These are phyloP conservation scores for Acanthornis magna DNA, from an alignment of 2,797 vertebrate genomes.

Conservation along the genomic window DNA sequence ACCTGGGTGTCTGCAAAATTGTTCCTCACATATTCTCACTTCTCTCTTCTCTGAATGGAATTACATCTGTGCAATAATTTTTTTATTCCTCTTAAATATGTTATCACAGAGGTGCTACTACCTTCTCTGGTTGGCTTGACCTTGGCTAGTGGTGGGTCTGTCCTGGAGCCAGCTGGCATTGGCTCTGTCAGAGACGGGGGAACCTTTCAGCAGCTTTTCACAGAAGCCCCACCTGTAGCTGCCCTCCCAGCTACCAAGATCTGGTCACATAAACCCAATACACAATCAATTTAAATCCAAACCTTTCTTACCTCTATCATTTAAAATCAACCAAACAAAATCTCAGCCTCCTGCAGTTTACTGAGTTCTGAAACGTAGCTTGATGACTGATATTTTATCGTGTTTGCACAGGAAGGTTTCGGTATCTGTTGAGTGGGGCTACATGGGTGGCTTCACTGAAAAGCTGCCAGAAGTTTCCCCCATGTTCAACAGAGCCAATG, in stretches of 20 bases:
- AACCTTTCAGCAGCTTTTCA: neutral
- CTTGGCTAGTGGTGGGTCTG: rapidly evolving
- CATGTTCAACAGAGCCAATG: neutral
- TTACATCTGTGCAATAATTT: neutral
- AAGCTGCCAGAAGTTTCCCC: neutral
- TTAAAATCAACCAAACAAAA: neutral
- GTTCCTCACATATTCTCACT: neutral
- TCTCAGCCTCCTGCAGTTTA: neutral
- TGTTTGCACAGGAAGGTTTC: neutral
- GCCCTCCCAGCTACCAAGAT: neutral
- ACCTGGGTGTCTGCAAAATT: neutral
- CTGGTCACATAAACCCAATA: neutral
- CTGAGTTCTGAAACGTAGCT: neutral
- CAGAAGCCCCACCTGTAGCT: neutral
- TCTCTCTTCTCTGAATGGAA: neutral
- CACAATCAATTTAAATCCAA: neutral
- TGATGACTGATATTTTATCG: neutral
- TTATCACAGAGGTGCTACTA: neutral
- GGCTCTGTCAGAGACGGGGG: neutral
- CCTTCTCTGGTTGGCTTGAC: neutral
- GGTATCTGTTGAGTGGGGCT: neutral
- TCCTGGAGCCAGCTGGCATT: neutral
- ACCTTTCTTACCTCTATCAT: neutral
- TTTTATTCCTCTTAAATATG: neutral
- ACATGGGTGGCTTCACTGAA: neutral